Base-by-base conservation (phyloP, 2,113 vertebrate species). In the Cebidichthys violaceus region DNA sequence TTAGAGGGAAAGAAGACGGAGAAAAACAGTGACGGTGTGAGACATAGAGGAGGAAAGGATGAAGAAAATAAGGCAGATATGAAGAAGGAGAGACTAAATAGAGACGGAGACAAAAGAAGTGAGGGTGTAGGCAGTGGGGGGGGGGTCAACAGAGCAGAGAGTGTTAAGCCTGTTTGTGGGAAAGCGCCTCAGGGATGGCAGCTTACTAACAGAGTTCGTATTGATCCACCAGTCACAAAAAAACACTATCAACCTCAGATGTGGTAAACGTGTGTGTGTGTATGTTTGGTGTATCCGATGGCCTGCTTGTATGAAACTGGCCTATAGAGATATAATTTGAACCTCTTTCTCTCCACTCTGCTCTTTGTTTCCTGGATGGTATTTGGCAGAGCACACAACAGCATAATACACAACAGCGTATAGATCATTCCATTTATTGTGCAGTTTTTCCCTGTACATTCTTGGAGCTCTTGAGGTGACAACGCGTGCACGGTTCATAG, bases 141-240 rank as follows among this genome's bases (percentile, higher is more conserved):
- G 60, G 70, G 62, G 75, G 78, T 71, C 59, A 55, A 20, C 47
- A 74, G 61, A 67, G 79, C 73, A 81, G 68, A 84, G 70, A 79
- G 84, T 81, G 86, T 79, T 85, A 91, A 94, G 90, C 81, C 90
- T 92, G 84, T 92, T 90, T 90, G 89, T 90, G 90, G 88, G 90
- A 94, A 95, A 93, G 55, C 72, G 88, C 91, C 92, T 92, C 78
- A 80, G 92, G 94, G 89, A 75, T 83, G 81, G 84, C 74, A 74
- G 84, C 83, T 67, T 68, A 68, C 84, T 87, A 88, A 89, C 74
- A 82, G 85, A 90, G 68, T 87, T 89, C 64, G n/a, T 94, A 94
- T 93, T 86, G 92, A 94, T 93, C 87, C 76, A 82, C 67, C 70
- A 75, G 85, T 93, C 83, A 75, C 82, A 87, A 70, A 83, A 73